These are phyloP conservation scores for Odontophorus gujanensis DNA, from an alignment of 2,113 vertebrate genomes.

Conservation along the genomic window DNA sequence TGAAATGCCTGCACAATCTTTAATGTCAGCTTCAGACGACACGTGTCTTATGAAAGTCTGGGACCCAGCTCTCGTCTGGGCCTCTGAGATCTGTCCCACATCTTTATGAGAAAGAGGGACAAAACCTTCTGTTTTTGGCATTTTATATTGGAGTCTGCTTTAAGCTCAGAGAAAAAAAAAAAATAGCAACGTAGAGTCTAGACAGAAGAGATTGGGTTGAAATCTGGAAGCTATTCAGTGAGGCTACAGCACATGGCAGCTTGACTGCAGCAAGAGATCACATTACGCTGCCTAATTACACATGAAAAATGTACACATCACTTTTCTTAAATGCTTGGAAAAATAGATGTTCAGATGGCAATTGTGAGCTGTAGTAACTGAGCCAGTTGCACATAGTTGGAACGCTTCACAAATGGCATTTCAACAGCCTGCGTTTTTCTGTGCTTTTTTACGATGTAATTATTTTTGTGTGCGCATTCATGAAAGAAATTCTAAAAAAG, in stretches of 20 bases:
- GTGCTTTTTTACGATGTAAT: background rate
- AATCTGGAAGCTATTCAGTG: conserved; percentile 90
- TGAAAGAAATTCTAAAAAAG: conserved; percentile 34
- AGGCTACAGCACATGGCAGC: conserved; percentile 81
- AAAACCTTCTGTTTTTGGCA: conserved; percentile 86
- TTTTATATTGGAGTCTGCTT: conserved; percentile 84
- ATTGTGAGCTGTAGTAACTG: conserved; percentile 38
- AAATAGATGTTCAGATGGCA: conserved; percentile 76
- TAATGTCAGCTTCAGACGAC: conserved; percentile 81
- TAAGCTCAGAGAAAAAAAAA: conserved; percentile 57
- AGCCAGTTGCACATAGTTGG: conserved; percentile 13
- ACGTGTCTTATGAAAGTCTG: conserved; percentile 82
- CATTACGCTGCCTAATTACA: conserved; percentile 90
- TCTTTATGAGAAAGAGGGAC: conserved; percentile 84
- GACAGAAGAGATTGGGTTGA: conserved; percentile 89
- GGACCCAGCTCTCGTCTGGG: conserved; percentile 69
- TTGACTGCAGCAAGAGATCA: conserved; percentile 81
- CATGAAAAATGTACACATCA: conserved; percentile 85
- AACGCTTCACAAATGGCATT: conserved; percentile 50
- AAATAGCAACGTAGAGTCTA: conserved; percentile 90
- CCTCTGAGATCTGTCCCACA: conserved; percentile 75
- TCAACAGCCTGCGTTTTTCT: conserved; percentile 7
- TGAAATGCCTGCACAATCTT: conserved; percentile 80
- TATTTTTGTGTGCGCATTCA: background rate
- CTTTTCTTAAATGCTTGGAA: conserved; percentile 77